Conservation (phyloP, 2,888 invertebrate species). For the Hartigia nigra region DNA sequence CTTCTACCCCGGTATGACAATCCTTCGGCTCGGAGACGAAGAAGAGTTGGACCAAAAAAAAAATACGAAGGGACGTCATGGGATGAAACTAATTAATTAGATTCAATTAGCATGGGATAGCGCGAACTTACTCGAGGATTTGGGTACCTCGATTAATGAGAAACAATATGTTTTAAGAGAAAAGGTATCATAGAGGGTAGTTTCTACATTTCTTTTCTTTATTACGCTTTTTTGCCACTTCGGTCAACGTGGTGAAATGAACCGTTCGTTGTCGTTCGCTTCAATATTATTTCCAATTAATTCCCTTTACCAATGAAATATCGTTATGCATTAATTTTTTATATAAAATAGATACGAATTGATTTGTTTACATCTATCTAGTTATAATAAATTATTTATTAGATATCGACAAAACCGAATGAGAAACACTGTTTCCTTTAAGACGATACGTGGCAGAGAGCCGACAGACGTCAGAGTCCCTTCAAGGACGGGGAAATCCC, state of each 20-base stretch:
- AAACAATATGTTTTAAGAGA: neutral
- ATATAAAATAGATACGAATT: neutral
- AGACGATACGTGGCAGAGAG: constrained; percentile 28
- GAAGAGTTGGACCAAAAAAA: neutral
- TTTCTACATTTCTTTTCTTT: neutral
- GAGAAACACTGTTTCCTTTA: constrained; percentile 35
- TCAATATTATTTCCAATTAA: neutral
- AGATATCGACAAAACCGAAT: constrained; percentile 12
- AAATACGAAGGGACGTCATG: neutral
- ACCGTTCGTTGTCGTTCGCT: neutral
- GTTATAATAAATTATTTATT: neutral
- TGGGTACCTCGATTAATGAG: neutral
- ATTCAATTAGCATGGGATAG: neutral
- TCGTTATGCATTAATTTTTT: neutral
- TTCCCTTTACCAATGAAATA: neutral
- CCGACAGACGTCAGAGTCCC: constrained; percentile 43
- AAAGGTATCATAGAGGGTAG: neutral
- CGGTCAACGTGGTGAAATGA: neutral
- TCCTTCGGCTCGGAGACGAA: neutral
- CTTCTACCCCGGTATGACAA: neutral
- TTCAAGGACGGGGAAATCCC: constrained; percentile 55
- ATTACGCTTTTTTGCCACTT: neutral
- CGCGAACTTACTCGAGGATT: neutral
- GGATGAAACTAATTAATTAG: neutral
- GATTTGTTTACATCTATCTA: neutral